Evolutionary conservation across 2,113 vertebrate species (phyloP).

Genomic region (Etia nguti): DNA sequence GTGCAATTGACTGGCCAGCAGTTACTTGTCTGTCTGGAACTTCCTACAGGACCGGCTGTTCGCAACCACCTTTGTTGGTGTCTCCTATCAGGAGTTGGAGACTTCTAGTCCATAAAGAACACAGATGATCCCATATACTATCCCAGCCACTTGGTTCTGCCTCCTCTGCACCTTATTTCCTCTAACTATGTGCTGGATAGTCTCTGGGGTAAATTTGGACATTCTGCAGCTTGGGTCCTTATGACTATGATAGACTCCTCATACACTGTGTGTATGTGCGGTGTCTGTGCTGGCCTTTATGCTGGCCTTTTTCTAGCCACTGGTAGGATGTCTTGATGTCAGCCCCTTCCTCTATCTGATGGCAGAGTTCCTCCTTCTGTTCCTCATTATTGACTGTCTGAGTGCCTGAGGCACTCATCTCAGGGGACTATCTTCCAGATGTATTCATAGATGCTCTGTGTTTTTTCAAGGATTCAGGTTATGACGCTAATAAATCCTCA

Average conservation of each 20-base stretch:
- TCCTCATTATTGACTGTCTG: neutral
- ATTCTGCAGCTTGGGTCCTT: neutral
- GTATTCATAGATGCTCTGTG: neutral
- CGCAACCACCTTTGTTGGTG: neutral
- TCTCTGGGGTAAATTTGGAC: neutral
- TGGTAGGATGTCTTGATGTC: neutral
- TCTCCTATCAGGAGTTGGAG: neutral
- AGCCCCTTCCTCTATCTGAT: neutral
- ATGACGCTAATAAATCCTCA: neutral
- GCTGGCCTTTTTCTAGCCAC: neutral
- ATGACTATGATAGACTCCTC: neutral
- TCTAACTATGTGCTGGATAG: neutral
- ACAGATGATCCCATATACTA: neutral
- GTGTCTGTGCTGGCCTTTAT: neutral
- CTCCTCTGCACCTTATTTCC: neutral
- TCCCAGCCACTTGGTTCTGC: neutral
- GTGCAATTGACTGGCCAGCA: too few relatives aligned
- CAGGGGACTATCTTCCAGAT: neutral
- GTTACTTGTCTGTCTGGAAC: too few relatives aligned
- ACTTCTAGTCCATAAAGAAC: neutral
- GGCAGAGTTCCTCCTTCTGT: neutral
- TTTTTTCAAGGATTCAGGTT: neutral
- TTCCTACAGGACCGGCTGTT: too few relatives aligned
- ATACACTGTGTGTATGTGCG: neutral
- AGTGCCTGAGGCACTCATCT: neutral